phyloP scores from a whole-genome alignment of 1,140 invertebrate species.

The Drosophila lowei region DNA sequence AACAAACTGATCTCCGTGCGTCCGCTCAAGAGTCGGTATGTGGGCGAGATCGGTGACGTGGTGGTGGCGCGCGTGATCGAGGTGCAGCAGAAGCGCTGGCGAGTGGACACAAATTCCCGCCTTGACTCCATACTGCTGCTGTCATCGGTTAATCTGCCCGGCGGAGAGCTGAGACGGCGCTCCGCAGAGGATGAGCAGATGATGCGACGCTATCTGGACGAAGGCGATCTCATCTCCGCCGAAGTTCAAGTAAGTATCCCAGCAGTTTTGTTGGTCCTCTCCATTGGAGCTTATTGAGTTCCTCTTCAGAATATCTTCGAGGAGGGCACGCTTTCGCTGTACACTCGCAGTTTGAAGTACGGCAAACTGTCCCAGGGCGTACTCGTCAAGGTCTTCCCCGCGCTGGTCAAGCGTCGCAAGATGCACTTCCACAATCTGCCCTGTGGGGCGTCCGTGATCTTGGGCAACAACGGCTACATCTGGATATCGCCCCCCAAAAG shows the following conservation, averaged over 20 bases:
- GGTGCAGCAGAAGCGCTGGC: conserved; percentile 81
- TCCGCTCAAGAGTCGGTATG: conserved; percentile 94
- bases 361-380: conserved; percentile 96
- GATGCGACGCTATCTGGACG: conserved; percentile 97
- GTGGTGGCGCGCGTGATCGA: conserved; percentile 97
- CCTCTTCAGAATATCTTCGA: conserved; percentile 90
- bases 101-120: conserved; percentile 95
- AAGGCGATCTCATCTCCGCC: conserved; percentile 98
- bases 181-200: conserved; percentile 98
- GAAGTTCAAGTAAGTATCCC: conserved; percentile 87
- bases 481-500: conserved; percentile 93
- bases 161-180: conserved; percentile 91
- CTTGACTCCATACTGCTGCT: conserved; percentile 94
- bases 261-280: background rate
- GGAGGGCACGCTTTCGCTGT: conserved; percentile 96
- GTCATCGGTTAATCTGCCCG: conserved; percentile 98
- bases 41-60: conserved; percentile 98
- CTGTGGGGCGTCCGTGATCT: conserved; percentile 94
- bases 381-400: conserved; percentile 95
- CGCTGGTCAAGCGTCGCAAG: conserved; percentile 96
- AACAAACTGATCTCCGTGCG: conserved; percentile 96
- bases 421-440: conserved; percentile 97
- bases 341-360: conserved; percentile 98
- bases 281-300: background rate
- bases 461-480: conserved; percentile 98